Evolutionary conservation across 2,888 invertebrate genomes (phyloP).

Genomic region (Shargacucullia verbasci): DNA sequence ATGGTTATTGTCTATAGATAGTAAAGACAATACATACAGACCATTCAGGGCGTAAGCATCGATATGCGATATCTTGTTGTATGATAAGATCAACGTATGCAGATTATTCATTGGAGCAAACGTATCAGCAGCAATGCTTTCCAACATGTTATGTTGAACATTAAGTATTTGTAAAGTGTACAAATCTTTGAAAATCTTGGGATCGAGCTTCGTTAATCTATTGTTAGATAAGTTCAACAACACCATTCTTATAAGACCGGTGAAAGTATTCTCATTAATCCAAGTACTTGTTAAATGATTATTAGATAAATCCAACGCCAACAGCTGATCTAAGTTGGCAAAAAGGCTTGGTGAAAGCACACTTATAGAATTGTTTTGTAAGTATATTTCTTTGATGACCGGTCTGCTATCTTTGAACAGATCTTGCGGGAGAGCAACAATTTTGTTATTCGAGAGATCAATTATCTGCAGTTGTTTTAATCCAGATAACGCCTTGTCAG

Average conservation of each 20-base stretch:
- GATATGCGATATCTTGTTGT: slow-evolving; percentile 95
- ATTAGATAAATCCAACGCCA: slow-evolving; percentile 94
- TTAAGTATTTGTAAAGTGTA: slow-evolving; percentile 96
- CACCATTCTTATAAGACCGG: slow-evolving; percentile 96
- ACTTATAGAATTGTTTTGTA: slow-evolving; percentile 97
- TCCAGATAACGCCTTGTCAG: slow-evolving; percentile 94
- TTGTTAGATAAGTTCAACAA: slow-evolving; percentile 96
- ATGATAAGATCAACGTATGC: slow-evolving; percentile 95
- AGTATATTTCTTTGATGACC: slow-evolving; percentile 95
- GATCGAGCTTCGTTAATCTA: slow-evolving; percentile 93
- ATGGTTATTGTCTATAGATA: slow-evolving; percentile 96
- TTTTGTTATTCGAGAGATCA: slow-evolving; percentile 96
- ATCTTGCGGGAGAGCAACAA: slow-evolving; percentile 95
- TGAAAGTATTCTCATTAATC: slow-evolving; percentile 95
- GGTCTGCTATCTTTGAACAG: slow-evolving; percentile 94
- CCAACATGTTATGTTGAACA: slow-evolving; percentile 94
- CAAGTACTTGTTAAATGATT: slow-evolving; percentile 96
- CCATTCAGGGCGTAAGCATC: slow-evolving; percentile 96
- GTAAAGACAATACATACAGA: slow-evolving; percentile 94
- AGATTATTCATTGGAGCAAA: slow-evolving; percentile 97
- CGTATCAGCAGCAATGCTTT: slow-evolving; percentile 95
- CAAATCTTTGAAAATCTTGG: slow-evolving; percentile 95
- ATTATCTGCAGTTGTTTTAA: slow-evolving; percentile 95
- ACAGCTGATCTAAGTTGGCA: slow-evolving; percentile 94
- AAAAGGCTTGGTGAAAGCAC: slow-evolving; percentile 95